Percentiles rank a stretch among this genome's conserved stretches.
These are phyloP conservation scores for Ferrisia virgata DNA, from an alignment of 2,888 invertebrate genomes.

Conservation along the genomic window DNA sequence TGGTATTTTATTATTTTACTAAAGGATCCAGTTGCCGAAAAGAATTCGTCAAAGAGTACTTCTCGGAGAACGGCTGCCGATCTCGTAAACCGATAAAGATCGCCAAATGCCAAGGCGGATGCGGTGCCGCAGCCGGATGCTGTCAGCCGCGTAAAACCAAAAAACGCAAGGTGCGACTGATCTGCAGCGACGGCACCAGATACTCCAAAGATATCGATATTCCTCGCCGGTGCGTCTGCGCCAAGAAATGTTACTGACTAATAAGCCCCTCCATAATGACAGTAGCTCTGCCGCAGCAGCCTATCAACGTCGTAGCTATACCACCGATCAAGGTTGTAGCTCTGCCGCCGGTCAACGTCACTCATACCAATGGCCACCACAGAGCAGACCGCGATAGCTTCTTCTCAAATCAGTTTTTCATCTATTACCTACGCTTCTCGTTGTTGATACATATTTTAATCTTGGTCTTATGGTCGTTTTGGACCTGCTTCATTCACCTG, in stretches of 20 bases:
- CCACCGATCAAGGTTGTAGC: background rate
- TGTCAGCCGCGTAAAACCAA: slow-evolving; percentile 90
- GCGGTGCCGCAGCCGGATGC: slow-evolving; percentile 72
- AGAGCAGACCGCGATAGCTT: slow-evolving; percentile 38
- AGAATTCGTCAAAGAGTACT: slow-evolving; percentile 85
- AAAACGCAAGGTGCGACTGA: slow-evolving; percentile 87
- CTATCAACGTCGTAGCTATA: background rate
- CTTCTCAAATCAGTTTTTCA: slow-evolving; percentile 47
- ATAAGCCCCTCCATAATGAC: slow-evolving; percentile 49
- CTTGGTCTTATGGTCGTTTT: slow-evolving; percentile 51
- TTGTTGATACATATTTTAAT: slow-evolving; percentile 51
- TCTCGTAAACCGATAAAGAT: slow-evolving; percentile 87
- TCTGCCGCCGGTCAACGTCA: slow-evolving; percentile 20
- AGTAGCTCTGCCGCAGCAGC: slow-evolving; percentile 2
- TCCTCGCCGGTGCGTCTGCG: slow-evolving; percentile 94
- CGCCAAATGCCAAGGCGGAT: slow-evolving; percentile 76
- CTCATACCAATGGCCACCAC: slow-evolving; percentile 46
- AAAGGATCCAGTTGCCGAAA: slow-evolving; percentile 76
- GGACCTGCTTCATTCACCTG: slow-evolving; percentile 51
- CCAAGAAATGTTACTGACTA: slow-evolving; percentile 77
- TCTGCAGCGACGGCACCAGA: slow-evolving; percentile 87
- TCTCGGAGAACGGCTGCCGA: slow-evolving; percentile 86
- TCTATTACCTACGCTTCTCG: slow-evolving; percentile 52
- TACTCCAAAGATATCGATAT: slow-evolving; percentile 95
- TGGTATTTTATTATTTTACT: background rate